Evolutionary conservation across 2,888 invertebrate species (phyloP), one percentile per base, ranked within the genome.

Genomic region (Polyommatus iphigenia): DNA sequence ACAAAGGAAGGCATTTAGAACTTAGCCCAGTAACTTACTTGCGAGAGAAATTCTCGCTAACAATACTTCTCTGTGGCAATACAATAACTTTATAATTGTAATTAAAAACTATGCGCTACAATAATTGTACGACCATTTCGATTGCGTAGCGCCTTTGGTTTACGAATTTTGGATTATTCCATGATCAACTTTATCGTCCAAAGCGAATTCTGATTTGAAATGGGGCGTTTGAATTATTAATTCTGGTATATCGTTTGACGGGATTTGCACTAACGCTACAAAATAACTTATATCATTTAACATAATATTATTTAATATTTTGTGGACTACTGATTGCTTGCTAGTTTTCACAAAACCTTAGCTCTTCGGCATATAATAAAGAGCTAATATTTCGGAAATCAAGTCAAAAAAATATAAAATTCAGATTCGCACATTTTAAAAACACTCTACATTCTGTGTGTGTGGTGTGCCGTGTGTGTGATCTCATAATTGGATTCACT

Each of bases 151-250:
- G 67, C 67, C 67, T 15, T 32, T 67, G 67, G 67, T 67, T 32
- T 6, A 67, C 67, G 15, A 32, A 72, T 72, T 72, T 41, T 41
- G 36, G 72, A n/a, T 71, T 41, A 71, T 71, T 71, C 71, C 41
- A 36, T 41, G 72, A 72, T 20, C 10, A 41, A 72, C 41, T 72
- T 41, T 72, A 72, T 41, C 36, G 20, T 72, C 72, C 36, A 72
- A 72, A 72, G 72, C 20, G 72, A 41, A 41, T 72, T 41, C 72
- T 41, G 41, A 72, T 20, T 41, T 72, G 72, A 41, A 72, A 72
- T 72, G 20, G 36, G 41, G 72, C 72, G 20, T 72, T 72, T 36
- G 72, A 72, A 72, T 72, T 72, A 72, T 72, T 72, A 72, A 72
- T 67, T 67, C 67, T 29, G 29, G 15, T 67, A 67, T 32, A 67